Evolutionary conservation across 2,113 vertebrate genomes (phyloP).

Genomic region (Fulmarus glacialis): DNA sequence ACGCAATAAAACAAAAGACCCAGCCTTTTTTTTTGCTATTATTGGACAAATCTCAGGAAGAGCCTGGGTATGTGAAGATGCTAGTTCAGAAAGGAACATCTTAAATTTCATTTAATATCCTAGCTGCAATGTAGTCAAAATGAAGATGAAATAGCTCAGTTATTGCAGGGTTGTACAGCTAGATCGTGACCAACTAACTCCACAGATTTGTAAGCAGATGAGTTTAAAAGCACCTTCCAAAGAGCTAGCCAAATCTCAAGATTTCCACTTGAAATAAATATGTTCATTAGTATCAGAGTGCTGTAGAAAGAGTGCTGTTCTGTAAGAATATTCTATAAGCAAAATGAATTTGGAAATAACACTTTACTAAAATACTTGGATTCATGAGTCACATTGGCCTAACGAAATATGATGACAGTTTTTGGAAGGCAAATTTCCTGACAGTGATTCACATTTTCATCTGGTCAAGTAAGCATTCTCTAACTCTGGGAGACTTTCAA

Average conservation of each 20-base stretch:
- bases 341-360: neutral
- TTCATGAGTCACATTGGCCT: neutral
- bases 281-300: neutral
- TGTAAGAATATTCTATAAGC: neutral
- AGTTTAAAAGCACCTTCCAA: neutral
- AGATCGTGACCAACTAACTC: neutral
- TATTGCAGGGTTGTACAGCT: neutral
- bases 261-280: neutral
- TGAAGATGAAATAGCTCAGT: neutral
- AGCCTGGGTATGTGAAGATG: neutral
- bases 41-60: neutral
- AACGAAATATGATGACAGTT: neutral
- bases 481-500: neutral
- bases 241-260: neutral
- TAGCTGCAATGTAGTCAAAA: neutral
- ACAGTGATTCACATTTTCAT: neutral
- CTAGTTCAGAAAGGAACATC: neutral
- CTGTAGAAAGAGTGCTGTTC: neutral
- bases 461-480: neutral
- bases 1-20: neutral
- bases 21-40: neutral
- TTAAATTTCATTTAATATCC: neutral
- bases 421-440: neutral
- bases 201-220: neutral
- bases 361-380: neutral